These are phyloP conservation scores for Elgaria multicarinata DNA, from an alignment of 2,113 vertebrate genomes.

Conservation along the genomic window DNA sequence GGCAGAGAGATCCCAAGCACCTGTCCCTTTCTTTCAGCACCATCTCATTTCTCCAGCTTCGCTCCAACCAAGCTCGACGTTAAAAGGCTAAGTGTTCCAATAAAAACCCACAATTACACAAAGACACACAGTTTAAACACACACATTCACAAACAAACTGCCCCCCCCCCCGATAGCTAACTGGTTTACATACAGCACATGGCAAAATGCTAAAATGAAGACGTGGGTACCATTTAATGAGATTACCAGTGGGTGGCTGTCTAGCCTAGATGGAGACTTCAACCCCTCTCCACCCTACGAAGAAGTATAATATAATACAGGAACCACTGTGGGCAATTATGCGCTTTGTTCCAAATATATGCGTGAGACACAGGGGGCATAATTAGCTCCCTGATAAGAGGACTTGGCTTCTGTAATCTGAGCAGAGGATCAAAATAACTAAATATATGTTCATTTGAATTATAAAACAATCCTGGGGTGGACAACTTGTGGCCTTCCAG, in stretches of 20 bases:
- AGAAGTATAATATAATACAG: background rate
- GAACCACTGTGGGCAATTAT: too few species aligned
- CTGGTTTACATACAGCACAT: background rate
- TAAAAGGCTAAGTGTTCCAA: background rate
- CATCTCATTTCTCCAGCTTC: background rate
- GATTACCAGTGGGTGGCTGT: background rate
- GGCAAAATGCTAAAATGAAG: background rate
- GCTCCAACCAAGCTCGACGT: background rate
- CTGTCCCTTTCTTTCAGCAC: background rate
- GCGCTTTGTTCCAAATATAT: background rate
- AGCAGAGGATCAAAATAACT: background rate
- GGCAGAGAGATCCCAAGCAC: background rate
- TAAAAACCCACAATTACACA: background rate
- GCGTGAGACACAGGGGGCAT: too few species aligned
- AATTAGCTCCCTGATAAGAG: background rate
- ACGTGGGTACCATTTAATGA: background rate
- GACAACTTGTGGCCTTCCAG: too few species aligned
- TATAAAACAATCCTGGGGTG: background rate
- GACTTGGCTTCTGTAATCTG: background rate
- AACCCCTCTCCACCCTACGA: too few species aligned
- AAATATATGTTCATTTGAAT: background rate
- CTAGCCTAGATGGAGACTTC: background rate
- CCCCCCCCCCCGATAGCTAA: background rate
- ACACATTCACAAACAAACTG: background rate
- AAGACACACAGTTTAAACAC: background rate